These are phyloP conservation scores for Strix uralensis DNA, from an alignment of 2,113 vertebrate genomes.

Conservation along the genomic window DNA sequence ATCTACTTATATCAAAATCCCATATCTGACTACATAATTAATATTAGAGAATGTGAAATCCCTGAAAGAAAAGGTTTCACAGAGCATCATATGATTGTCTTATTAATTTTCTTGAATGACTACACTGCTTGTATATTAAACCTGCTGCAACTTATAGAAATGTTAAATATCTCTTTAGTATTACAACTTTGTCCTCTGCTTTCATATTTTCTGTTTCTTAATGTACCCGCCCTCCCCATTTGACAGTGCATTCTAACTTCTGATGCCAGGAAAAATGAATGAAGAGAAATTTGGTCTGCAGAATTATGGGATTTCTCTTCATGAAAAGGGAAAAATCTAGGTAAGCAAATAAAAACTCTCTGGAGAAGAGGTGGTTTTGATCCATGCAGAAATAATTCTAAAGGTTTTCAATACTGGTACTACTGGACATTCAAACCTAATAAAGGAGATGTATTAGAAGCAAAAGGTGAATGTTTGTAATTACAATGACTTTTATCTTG, in stretches of 20 bases:
- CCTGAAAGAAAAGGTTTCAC: neutral
- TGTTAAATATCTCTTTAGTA: neutral
- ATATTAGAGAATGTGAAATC: neutral
- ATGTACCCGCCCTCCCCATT: neutral
- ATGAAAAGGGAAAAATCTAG: slow-evolving; percentile 41
- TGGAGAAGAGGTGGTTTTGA: neutral
- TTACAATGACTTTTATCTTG: neutral
- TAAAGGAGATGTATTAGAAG: neutral
- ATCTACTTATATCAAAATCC: neutral
- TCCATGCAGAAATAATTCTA: neutral
- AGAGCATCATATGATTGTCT: neutral
- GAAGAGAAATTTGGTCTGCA: neutral
- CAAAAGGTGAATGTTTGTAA: neutral
- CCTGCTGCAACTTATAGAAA: neutral
- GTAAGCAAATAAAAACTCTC: slow-evolving; percentile 44
- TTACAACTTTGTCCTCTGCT: slow-evolving; percentile 1
- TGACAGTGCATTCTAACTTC: slow-evolving; percentile 35
- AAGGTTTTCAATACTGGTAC: slow-evolving; percentile 1
- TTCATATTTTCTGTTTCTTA: slow-evolving; percentile 56
- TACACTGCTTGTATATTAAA: neutral
- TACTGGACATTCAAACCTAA: neutral
- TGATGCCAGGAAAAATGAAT: slow-evolving; percentile 56
- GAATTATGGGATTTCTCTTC: slow-evolving; percentile 55
- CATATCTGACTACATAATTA: neutral
- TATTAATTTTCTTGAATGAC: neutral